Base-by-base conservation (phyloP, 2,888 invertebrate species). In the Desoria tigrina region DNA sequence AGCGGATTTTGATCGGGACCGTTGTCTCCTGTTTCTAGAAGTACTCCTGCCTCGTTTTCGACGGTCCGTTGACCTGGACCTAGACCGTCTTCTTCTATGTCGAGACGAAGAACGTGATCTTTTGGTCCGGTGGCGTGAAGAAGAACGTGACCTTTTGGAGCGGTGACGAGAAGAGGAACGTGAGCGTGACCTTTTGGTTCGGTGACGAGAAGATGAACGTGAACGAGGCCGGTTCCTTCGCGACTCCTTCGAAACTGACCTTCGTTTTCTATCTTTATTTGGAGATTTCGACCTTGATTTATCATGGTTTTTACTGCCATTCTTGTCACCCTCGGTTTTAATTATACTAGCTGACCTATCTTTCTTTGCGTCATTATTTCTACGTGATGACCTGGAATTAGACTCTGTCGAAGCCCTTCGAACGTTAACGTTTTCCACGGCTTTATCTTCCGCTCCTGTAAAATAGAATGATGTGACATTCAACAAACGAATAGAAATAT, bases 211-310 rank as follows among this genome's bases (percentile, higher is more conserved):
- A 11, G 32, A 16, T 4, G 55, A 55, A 32, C 28, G 55, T 2
- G 55, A 53, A 53, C 53, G 21, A 11, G 21, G 9, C 24, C 51
- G 23, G 24, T 21, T 21, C 7, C 51, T 21, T 24, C 24, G 14
- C 7, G 51, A 51, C 7, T 23, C 23, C 14, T 24, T 14, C 4
- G 51, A 51, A 3, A 6, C 21, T 11, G 51, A 51, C 51, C 51
- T 51, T 21, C 51, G 51, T 16, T 51, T 51, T 26, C 24, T 51
- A 26, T 7, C 51, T 26, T 51, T 51, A 24, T 24, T 26, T 24
- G 24, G 23, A 26, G 51, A 51, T 51, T 26, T 21, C 16, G 51
- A 51, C 24, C 51, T 51, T 9, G 51, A 51, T 24, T 26, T 51
- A 24, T 51, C 14, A 14, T 24, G 23, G 4, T 26, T 23, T 26